Evolutionary conservation across 2,113 vertebrate genomes (phyloP).

Genomic region (Phalacrocorax brasilianus): DNA sequence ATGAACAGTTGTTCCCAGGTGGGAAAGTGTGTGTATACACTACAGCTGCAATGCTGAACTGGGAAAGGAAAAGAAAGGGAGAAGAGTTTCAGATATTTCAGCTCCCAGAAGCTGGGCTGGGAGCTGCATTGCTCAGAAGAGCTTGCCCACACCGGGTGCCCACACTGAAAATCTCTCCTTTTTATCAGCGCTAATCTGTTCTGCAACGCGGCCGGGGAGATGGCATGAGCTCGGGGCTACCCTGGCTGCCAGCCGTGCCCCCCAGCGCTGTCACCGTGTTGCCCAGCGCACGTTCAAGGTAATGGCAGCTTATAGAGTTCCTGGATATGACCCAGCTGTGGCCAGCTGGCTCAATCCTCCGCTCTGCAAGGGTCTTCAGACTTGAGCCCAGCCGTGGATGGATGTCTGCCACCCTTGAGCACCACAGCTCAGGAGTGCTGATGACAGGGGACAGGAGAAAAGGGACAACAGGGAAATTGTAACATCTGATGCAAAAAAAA

Average conservation of each 20-base stretch:
- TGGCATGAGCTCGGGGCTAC: accelerated
- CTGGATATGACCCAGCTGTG: not conserved
- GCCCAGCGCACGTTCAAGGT: not conserved
- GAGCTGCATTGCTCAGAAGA: not conserved
- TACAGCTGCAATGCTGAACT: not conserved
- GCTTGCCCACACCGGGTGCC: accelerated
- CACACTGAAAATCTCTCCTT: not conserved
- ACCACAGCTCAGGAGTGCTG: not conserved
- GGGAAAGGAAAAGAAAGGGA: not conserved
- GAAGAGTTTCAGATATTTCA: not conserved
- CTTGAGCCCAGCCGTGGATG: not conserved
- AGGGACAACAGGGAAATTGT: not conserved
- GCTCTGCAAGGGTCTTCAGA: not conserved
- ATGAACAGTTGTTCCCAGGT: not conserved
- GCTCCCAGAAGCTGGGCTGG: not conserved
- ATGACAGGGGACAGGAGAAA: not conserved
- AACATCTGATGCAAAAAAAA: not conserved
- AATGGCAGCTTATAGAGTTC: not conserved
- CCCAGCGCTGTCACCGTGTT: not conserved
- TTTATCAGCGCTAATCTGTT: not conserved
- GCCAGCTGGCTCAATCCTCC: not conserved
- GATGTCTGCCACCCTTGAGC: not conserved
- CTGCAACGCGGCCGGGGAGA: not conserved
- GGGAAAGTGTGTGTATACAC: not conserved
- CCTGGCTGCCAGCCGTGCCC: not conserved